Evolutionary conservation across 2,797 vertebrate genomes (phyloP), one percentile per base, ranked within the genome.

Genomic region (Chromobotia macracanthus): DNA sequence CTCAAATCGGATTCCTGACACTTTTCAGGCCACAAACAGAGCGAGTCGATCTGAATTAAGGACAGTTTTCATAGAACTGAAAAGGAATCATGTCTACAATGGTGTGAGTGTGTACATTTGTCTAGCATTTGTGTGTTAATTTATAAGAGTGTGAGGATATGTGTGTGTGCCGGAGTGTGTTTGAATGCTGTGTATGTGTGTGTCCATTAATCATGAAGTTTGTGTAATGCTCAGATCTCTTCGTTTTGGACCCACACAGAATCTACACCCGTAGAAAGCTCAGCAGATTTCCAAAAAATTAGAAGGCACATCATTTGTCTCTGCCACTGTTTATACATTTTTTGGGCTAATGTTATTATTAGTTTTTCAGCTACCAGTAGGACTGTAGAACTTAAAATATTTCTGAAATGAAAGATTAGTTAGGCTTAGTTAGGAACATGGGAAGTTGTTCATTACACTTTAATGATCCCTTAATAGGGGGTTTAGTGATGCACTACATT

Each of bases 401-500:
- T 61, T 60, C 23, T 5, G 25, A 50, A 16, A 50, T 5, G 15
- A 18, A 16, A 50, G 3, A 50, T n/a, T 13, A 16, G 15, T 50
- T 16, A 38, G 41, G 10, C 10, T 10, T 10, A 44, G 41, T 44
- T 44, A 31, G 31, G 31, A 31, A 31, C 31, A 3, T 2, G 41
- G 41, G 41, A 44, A 10, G 41, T 44, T 60, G 21, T 58, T 13
- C 23, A 5, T 5, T 28, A 28, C 23, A n/a, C 18, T 19, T 77
- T 48, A 46, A 58, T 19, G 15, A 63, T 41, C 44, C 28, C 44
- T 61, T 13, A 51, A 38, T 15, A 55, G 66, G 19, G 31, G 48
- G 9, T 74, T 51, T 48, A 23, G 44, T 90, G 93, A 93, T 41
- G 93, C 94, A 95, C 94, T 95, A 95, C 51, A 60, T 86, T 86